These are phyloP conservation scores for Anastrepha ludens DNA, from an alignment of 1,140 invertebrate species.

Conservation along the genomic window DNA sequence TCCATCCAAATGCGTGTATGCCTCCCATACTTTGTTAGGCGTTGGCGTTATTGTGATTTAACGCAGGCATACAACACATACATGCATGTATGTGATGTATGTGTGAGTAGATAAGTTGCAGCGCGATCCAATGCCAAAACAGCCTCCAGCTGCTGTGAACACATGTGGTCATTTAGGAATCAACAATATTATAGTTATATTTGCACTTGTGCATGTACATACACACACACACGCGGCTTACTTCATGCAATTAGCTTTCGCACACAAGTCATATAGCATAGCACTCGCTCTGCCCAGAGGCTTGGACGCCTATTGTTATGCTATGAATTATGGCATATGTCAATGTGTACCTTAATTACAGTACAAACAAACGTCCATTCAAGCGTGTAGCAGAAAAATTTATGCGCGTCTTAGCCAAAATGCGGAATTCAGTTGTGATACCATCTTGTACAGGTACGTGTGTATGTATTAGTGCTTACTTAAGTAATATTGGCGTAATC, in stretches of 20 bases:
- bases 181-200: constrained; percentile 1
- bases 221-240: not conserved
- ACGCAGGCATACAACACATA: not conserved
- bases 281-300: not conserved
- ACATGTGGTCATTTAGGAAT: constrained; percentile 42
- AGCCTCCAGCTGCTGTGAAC: not conserved
- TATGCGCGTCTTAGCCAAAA: constrained; percentile 47
- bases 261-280: not conserved
- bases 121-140: not conserved
- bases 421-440: constrained; percentile 38
- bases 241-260: constrained; percentile 6
- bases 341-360: constrained; percentile 53
- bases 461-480: not conserved
- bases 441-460: not conserved
- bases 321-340: constrained; percentile 49
- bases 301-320: constrained; percentile 44
- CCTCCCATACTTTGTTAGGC: not conserved
- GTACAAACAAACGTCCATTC: constrained; percentile 39
- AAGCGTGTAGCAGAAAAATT: constrained; percentile 17
- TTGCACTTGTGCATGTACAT: constrained; percentile 3
- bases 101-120: not conserved
- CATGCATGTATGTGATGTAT: not conserved
- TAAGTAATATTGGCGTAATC: not conserved
- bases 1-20: not conserved
- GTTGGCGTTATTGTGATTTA: constrained; percentile 30